phyloP scores from a whole-genome alignment of 2,113 vertebrate genomes.

The Erinaceus europaeus region DNA sequence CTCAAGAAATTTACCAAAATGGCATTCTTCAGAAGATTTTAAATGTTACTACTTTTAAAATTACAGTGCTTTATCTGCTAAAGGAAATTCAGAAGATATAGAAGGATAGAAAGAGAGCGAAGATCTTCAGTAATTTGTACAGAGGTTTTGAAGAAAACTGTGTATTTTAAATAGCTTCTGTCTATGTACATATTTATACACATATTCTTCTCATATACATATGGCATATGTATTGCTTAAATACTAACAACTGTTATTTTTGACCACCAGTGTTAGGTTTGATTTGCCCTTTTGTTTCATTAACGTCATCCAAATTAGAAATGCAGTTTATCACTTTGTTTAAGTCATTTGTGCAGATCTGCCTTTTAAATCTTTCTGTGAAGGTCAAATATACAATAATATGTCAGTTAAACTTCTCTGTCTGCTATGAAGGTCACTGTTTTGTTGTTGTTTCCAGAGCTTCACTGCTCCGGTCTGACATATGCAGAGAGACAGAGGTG shows the following conservation, averaged over 20 bases:
- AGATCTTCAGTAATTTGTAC: constrained; percentile 1
- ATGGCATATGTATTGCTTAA: background rate
- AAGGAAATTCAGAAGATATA: background rate
- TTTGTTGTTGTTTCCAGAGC: too few species aligned
- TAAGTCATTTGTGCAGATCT: background rate
- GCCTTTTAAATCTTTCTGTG: background rate
- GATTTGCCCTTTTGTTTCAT: background rate
- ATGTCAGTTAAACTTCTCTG: background rate
- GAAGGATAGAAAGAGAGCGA: background rate
- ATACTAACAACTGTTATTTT: background rate
- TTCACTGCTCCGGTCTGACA: too few species aligned
- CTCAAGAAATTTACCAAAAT: constrained; percentile 30
- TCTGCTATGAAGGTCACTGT: too few species aligned
- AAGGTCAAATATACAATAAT: background rate
- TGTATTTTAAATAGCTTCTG: background rate
- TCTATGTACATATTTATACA: too few species aligned
- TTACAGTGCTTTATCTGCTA: background rate
- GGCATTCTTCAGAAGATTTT: constrained; percentile 15
- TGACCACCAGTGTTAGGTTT: constrained; percentile 8
- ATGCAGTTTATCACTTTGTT: background rate
- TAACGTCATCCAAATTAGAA: constrained; percentile 16
- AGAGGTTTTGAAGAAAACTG: constrained; percentile 33
- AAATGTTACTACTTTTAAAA: background rate
- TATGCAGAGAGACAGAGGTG: too few species aligned
- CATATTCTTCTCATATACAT: too few species aligned